These are phyloP conservation scores for Acomys russatus DNA, from an alignment of 2,797 vertebrate genomes.

Conservation along the genomic window DNA sequence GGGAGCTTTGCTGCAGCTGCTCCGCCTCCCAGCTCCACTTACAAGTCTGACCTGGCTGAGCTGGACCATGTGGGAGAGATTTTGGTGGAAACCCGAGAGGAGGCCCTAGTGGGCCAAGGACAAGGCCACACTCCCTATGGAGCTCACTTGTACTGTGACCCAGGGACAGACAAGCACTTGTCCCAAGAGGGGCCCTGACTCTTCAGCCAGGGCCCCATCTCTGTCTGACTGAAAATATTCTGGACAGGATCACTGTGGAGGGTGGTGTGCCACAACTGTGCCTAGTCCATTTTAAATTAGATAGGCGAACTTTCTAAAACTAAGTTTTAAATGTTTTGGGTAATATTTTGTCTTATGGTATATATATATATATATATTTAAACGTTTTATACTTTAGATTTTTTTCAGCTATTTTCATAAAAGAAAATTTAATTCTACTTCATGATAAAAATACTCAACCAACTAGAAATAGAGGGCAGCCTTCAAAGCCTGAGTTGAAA, in stretches of 20 bases:
- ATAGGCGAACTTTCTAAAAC: slow-evolving; percentile 54
- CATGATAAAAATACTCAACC: neutral
- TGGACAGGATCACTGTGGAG: slow-evolving; percentile 8
- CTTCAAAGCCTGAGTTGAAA: neutral
- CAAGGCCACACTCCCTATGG: neutral
- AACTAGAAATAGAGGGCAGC: neutral
- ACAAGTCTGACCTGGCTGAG: slow-evolving; percentile 96
- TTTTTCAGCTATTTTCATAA: slow-evolving; percentile 90
- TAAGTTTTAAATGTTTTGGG: slow-evolving; percentile 79
- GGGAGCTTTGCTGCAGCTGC: slow-evolving; percentile 92
- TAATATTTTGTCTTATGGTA: slow-evolving; percentile 85
- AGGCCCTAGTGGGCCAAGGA: neutral
- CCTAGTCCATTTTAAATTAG: neutral
- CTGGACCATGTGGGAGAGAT: slow-evolving; percentile 98
- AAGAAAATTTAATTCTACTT: slow-evolving; percentile 81
- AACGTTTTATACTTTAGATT: slow-evolving; percentile 86
- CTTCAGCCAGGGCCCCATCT: slow-evolving; percentile 76
- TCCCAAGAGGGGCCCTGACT: slow-evolving; percentile 81
- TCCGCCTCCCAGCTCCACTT: slow-evolving; percentile 91
- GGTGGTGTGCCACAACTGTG: neutral
- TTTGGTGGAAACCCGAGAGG: slow-evolving; percentile 95
- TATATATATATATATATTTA: slow-evolving; percentile 87
- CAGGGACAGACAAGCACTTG: slow-evolving; percentile 17
- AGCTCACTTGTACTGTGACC: neutral
- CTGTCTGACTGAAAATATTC: slow-evolving; percentile 50